These are phyloP conservation scores for Cantharis flavilabris DNA, from an alignment of 2,888 invertebrate genomes.

Conservation along the genomic window DNA sequence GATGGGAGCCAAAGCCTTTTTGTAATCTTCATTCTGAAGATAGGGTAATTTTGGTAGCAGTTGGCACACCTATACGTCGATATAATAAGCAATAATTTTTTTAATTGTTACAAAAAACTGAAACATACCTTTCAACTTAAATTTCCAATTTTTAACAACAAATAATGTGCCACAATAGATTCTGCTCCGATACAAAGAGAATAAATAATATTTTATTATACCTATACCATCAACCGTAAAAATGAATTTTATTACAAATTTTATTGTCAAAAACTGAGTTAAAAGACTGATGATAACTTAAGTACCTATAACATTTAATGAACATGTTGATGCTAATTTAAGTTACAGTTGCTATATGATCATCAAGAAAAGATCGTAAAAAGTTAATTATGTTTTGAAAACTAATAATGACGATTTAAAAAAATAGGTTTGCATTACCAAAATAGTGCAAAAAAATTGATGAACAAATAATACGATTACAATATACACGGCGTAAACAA, in stretches of 20 bases:
- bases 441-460: background rate
- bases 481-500: background rate
- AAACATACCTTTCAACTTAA: background rate
- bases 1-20: constrained; percentile 13
- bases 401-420: background rate
- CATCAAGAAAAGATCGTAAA: background rate
- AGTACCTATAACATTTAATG: background rate
- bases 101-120: background rate
- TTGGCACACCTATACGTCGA: background rate
- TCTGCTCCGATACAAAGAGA: too few relatives aligned
- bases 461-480: background rate
- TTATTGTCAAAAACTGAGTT: background rate
- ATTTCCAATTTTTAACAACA: background rate
- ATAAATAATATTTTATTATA: background rate
- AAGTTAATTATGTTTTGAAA: background rate
- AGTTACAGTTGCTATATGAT: background rate
- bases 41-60: constrained; percentile 5
- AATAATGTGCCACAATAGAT: background rate
- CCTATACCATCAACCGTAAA: background rate
- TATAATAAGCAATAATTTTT: background rate
- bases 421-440: background rate
- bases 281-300: background rate
- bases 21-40: background rate
- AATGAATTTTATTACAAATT: background rate
- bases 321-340: background rate